Base-by-base conservation (phyloP, 2,113 vertebrate species). In the Malurus melanocephalus region DNA sequence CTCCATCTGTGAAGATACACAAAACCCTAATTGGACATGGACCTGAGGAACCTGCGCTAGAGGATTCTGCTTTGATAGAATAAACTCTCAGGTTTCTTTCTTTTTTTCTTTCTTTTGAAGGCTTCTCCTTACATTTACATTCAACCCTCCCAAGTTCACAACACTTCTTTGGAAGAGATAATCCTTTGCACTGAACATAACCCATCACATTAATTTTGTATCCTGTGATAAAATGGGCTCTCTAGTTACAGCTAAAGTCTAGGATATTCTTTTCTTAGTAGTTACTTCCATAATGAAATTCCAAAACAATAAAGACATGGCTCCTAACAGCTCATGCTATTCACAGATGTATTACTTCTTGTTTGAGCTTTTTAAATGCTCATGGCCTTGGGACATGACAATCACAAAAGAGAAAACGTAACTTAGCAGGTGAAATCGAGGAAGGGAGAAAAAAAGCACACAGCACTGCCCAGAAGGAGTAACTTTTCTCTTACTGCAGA, bases 341-440 rank as follows among this genome's bases (percentile, higher is more conserved):
- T 88, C 56, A 88, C 45, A 78, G 56, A 74, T 33, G 7, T 35
- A 64, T 52, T 72, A 72, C 26, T 65, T 33, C 55, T 81, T 82
- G 40, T 65, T 55, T 56, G 48, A 57, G 42, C 82, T 80, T 89
- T 72, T 10, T 27, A 66, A 84, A 51, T 20, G 26, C 43, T 85
- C 16, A 23, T 14, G 52, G 45, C 62, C 46, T 87, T 82, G 48
- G 62, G 38, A 69, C 57, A 74, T 14, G 60, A 72, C 43, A 75
- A 66, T 26, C 67, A 9, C 46, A 75, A 59, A 12, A 92, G 0
- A 79, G 61, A 84, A 87, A 84, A 84, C 38, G 38, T 28, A 49
- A 43, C 75, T 84, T 42, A 72, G 80, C 73, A 88, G 53, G 26
- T 68, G 53, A 81, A 92, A 93, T 84, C 26, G 67, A 89, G 85